These are phyloP conservation scores for Neosilurus hyrtlii DNA, from an alignment of 2,797 vertebrate species.

Conservation along the genomic window DNA sequence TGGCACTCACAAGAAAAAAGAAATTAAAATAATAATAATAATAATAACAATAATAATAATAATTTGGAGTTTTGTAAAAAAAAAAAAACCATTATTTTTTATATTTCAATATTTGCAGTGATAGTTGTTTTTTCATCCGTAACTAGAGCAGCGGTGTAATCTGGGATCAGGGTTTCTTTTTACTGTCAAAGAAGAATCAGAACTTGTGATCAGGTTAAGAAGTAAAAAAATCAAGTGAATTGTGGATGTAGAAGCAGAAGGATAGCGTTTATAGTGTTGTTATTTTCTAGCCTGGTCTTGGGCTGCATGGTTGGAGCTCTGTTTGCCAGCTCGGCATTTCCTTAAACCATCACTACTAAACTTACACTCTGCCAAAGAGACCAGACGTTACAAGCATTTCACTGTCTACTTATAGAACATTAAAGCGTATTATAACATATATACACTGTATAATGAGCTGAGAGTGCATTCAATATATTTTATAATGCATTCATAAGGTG, in stretches of 20 bases:
- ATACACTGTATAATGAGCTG: not conserved
- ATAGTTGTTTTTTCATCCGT: not conserved
- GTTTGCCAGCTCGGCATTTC: conserved; percentile 50
- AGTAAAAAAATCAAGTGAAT: conserved; percentile 16
- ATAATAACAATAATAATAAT: not conserved
- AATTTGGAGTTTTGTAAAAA: not conserved
- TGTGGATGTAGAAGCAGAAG: not conserved
- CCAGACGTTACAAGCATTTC: conserved; percentile 51
- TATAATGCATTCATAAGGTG: too few relatives aligned
- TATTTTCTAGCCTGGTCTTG: conserved; percentile 56
- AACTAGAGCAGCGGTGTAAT: conserved; percentile 37
- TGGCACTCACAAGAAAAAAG: not conserved
- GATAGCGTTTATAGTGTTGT: not conserved
- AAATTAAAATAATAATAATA: not conserved
- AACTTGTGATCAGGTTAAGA: not conserved
- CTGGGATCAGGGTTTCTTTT: conserved; percentile 23
- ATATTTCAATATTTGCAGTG: not conserved
- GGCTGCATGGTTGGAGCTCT: conserved; percentile 71
- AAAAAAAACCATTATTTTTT: not conserved
- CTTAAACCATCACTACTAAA: conserved; percentile 38
- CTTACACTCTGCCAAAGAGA: conserved; percentile 49
- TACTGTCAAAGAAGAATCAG: not conserved
- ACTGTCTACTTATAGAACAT: conserved; percentile 39
- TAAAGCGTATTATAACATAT: not conserved
- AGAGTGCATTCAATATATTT: not conserved